Evolutionary conservation across 2,888 invertebrate species (phyloP), one percentile per base, ranked within the genome.

Genomic region (Sphecodes monilicornis): DNA sequence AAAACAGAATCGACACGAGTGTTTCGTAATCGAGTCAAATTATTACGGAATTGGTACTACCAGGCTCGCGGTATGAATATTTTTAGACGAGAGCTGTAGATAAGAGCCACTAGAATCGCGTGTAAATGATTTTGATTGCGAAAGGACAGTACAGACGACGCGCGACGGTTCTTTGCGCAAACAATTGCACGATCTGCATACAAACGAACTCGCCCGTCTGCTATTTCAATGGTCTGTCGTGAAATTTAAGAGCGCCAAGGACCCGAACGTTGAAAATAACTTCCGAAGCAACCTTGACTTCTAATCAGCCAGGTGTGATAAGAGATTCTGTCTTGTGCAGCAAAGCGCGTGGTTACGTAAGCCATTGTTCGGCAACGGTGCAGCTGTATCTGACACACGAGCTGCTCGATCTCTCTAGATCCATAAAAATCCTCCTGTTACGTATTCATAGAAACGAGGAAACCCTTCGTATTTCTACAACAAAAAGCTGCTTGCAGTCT

Each of bases 221-320:
- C 26, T 26, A 5, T 57, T 57, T 8, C 26, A 57, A 57, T 26
- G 57, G 57, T 57, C 57, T 57, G 57, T 1, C 57, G 57, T 5
- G 57, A 57, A 57, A 57, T 57, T 57, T 57, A 57, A 26, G 57
- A 26, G 26, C 57, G 57, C 26, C 29, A 29, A 64, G 32, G 64
- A 32, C 29, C 29, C 18, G 32, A 64, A 64, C 64, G 64, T 64
- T 64, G 64, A 64, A 64, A 64, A 64, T 64, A 64, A 29, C 29
- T 64, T 66, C 66, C 22, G 36, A 70, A 18, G 57, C 26, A 57
- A 60, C 60, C 74, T 74, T 74, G 60, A 60, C 57, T 60, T 41
- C 29, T 74, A 60, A 74, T 74, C 74, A 74, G 41, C 18, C 74
- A 60, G 74, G 74, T 74, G 60, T n/a, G 68, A 68, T 41, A 41